Conservation (phyloP, 2,888 invertebrate species). For the Drosophila neonasuta region DNA sequence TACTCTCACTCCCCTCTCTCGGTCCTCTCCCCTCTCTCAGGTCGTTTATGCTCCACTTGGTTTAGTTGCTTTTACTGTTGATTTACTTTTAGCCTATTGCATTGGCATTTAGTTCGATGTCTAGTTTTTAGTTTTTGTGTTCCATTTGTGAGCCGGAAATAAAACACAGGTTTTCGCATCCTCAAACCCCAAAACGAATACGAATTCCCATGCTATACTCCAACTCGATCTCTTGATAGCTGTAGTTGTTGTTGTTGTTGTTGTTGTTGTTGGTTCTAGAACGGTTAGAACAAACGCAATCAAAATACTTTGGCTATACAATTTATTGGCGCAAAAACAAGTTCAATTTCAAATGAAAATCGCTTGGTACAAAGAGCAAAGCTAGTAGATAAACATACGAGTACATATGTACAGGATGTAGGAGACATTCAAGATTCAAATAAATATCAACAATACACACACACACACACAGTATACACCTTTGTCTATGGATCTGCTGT, state of each 20-base stretch:
- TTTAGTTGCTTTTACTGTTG: constrained; percentile 66
- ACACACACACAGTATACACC: constrained; percentile 44
- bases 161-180: constrained; percentile 61
- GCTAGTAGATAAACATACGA: constrained; percentile 58
- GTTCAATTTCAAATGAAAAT: constrained; percentile 76
- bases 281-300: constrained; percentile 58
- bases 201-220: background rate
- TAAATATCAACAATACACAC: constrained; percentile 69
- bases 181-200: background rate
- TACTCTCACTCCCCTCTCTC: background rate
- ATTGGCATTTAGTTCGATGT: constrained; percentile 66
- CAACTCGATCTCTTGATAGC: background rate
- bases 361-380: constrained; percentile 54
- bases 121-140: constrained; percentile 66
- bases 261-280: background rate
- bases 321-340: constrained; percentile 78
- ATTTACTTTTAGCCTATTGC: constrained; percentile 75
- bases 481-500: constrained; percentile 61
- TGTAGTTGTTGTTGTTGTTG: background rate
- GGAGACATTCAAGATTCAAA: constrained; percentile 76
- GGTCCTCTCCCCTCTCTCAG: background rate
- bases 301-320: constrained; percentile 75
- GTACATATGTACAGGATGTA: constrained; percentile 55
- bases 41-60: constrained; percentile 33
- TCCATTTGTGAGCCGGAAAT: constrained; percentile 72